A percentile compares a stretch with the other conserved stretches of the same genome.
Conservation (phyloP, 2,888 invertebrate genomes). For the Palloptera scutellata region DNA sequence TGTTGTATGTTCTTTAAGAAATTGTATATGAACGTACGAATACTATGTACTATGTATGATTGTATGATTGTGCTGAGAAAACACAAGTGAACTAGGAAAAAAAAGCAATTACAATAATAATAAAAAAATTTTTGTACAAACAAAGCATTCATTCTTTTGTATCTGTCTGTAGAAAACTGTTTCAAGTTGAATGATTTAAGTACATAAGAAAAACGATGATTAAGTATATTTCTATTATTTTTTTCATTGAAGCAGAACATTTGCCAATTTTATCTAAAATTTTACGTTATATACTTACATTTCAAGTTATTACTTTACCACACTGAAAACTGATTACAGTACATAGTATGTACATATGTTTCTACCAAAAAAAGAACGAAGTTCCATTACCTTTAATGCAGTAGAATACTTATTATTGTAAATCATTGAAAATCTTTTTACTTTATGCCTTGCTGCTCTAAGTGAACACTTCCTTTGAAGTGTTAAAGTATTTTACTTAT, state of each 20-base stretch:
- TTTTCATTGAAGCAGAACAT: conserved; percentile 24
- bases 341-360: too few relatives aligned
- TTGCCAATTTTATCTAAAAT: background rate
- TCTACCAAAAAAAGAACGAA: too few relatives aligned
- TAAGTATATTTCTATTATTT: conserved; percentile 22
- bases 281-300: too few relatives aligned
- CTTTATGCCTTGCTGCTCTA: background rate
- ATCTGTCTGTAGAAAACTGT: conserved; percentile 9
- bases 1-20: conserved; percentile 13
- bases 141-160: too few relatives aligned
- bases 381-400: too few relatives aligned
- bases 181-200: conserved; percentile 34
- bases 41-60: too few relatives aligned
- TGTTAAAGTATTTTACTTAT: conserved; percentile 22
- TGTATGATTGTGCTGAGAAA: background rate
- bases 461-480: conserved; percentile 30
- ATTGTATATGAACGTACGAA: conserved; percentile 8
- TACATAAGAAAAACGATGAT: background rate
- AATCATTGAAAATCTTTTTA: too few relatives aligned
- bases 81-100: conserved; percentile 9
- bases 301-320: too few relatives aligned
- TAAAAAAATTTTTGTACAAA: too few relatives aligned
- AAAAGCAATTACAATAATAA: background rate
- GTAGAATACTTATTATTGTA: too few relatives aligned
- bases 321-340: too few relatives aligned